phyloP scores from a whole-genome alignment of 2,888 invertebrate genomes.

The Tachina grossa region DNA sequence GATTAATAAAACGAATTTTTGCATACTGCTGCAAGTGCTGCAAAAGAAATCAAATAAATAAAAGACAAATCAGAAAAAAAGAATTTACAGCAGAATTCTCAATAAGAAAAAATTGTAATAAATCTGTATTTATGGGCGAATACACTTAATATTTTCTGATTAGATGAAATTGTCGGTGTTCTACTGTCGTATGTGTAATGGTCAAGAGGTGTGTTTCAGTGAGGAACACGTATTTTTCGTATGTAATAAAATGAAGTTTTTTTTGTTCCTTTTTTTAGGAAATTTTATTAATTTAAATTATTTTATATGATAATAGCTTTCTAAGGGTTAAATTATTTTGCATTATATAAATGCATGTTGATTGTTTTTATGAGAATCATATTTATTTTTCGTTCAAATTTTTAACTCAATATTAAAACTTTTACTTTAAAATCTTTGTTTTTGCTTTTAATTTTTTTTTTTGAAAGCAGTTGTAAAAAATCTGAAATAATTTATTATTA shows the following conservation, averaged over 20 bases:
- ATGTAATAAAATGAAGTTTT: not conserved
- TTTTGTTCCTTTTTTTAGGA: not conserved
- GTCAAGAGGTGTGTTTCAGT: conserved; percentile 17
- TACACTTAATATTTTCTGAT: not conserved
- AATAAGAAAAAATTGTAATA: not conserved
- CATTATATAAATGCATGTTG: too few relatives aligned
- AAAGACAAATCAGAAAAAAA: conserved; percentile 26
- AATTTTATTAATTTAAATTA: not conserved
- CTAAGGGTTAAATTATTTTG: not conserved
- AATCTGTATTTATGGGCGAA: conserved; percentile 29
- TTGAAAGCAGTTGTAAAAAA: too few relatives aligned
- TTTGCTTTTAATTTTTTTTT: too few relatives aligned
- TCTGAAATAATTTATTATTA: too few relatives aligned
- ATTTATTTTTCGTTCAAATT: too few relatives aligned
- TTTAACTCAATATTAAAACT: not conserved
- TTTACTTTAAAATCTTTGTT: not conserved
- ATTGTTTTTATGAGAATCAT: too few relatives aligned
- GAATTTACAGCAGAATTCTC: not conserved
- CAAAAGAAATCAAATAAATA: conserved; percentile 31
- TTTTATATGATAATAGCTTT: not conserved
- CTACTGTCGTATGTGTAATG: not conserved
- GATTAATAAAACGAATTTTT: conserved; percentile 65
- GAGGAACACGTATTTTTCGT: not conserved
- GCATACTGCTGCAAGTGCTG: conserved; percentile 53
- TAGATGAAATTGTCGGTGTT: not conserved